Base-by-base conservation (phyloP, 2,888 invertebrate species). In the Drosophila kanekoi region DNA sequence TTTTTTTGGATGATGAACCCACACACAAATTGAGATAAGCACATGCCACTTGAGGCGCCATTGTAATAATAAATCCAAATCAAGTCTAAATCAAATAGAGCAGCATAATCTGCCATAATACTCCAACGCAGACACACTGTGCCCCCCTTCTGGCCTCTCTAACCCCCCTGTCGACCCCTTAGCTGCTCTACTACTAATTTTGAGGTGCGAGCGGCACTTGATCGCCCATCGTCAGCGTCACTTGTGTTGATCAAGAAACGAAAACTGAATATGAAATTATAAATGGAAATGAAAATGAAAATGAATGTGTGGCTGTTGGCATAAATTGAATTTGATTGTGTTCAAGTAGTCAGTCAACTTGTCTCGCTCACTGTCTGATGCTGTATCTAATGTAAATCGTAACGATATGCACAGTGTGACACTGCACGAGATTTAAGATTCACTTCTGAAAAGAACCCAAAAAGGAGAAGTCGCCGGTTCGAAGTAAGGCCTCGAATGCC, bases 251-350 rank as follows among this genome's bases (percentile, higher is more conserved):
- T 79, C 73, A 66, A 79, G 76, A 78, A 65, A 69, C 58, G 58
- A 72, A 77, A 68, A 77, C 54, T 74, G 78, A 69, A 73, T 73
- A 74, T 62, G 57, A 75, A 69, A 75, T 61, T 52, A 51, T 37
- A 52, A 71, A 71, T 70, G 73, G 76, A 85, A 80, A 83, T 77
- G 72, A 79, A 85, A 80, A 82, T 77, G 72, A 83, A 81, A 81
- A 76, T 75, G 81, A 81, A 81, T 79, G 69, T 80, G 77, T 66
- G 76, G 72, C 59, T 77, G 75, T 68, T 77, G 77, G 84, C 83
- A 89, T 84, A 87, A 89, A 87, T 89, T 89, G 87, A 87, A 89
- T 87, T 81, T 87, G 89, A 87, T 87, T 87, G 86, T 81, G 86
- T 81, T 87, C 78, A 89, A 87, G 86, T 89, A 82, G 85, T 86